Base-by-base conservation (phyloP, 2,797 vertebrate genomes). In the Xiphorhynchus erythropygius region DNA sequence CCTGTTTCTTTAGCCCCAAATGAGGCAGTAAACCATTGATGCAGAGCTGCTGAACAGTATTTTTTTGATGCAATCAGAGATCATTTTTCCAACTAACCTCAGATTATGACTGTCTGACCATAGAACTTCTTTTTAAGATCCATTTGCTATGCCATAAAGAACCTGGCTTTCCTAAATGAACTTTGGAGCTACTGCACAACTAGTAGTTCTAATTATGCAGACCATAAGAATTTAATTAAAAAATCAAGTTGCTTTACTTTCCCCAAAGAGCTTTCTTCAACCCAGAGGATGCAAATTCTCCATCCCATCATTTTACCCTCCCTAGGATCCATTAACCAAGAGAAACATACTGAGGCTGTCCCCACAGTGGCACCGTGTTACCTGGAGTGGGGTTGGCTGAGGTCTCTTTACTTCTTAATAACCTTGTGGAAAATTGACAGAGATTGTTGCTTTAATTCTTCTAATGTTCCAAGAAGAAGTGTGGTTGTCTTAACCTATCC, bases 211-310 rank as follows among this genome's bases (percentile, higher is more conserved):
- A 92, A 78, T 90, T 90, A 81, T 28, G 4, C 39, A 95, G 57
- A 75, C 27, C 57, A 42, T 84, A 84, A 90, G 35, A 82, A 86
- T 86, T 84, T 89, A 86, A 88, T 86, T 93, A 18, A 84, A 95
- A 90, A 77, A 75, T 60, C 50, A 67, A 83, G 44, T 67, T 78
- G 13, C 16, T 50, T 65, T 57, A 62, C 65, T 94, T 89, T 32
- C 24, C 75, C 41, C 60, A 60, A 35, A 91, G 37, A 83, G 3
- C 25, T 91, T 79, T 83, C 42, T 78, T 90, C 81, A 87, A 65
- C 44, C 41, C 52, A 87, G 63, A 59, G 70, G 67, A 95, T 84
- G 52, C 39, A 90, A 94, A 89, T 93, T 93, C 70, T 90, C n/a
- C 35, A 64, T 73, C 23, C 17, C 35, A 30, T 79, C 73, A 13